Evolutionary conservation across 1,140 invertebrate species (phyloP).

Genomic region (Tetragonula clypearis): DNA sequence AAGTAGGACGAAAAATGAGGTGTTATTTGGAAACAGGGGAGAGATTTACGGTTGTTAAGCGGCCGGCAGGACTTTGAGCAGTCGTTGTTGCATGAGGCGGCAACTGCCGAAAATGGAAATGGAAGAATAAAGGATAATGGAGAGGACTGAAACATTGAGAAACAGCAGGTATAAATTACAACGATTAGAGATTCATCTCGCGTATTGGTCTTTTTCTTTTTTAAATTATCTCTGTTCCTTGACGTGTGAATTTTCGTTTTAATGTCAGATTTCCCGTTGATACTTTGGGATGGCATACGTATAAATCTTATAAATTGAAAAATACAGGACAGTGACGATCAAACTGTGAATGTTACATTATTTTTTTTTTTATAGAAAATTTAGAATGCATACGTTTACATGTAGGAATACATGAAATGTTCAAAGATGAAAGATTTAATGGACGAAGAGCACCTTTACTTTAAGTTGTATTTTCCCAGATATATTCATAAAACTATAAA

Average conservation of each 20-base stretch:
- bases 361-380: no score
- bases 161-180: not conserved
- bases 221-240: not conserved
- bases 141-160: not conserved
- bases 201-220: not conserved
- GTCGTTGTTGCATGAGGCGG: not conserved
- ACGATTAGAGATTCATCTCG: not conserved
- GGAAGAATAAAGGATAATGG: constrained; percentile 1
- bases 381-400: no score
- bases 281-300: no score
- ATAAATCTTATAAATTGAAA: no score
- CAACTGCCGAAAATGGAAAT: not conserved
- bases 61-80: constrained; percentile 27
- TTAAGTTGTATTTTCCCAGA: no score
- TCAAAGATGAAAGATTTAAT: no score
- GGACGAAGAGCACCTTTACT: no score
- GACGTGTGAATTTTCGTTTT: not conserved
- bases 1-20: constrained; percentile 19
- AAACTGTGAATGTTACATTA: no score
- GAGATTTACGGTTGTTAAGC: constrained; percentile 13
- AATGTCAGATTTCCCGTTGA: not conserved
- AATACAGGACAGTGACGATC: no score
- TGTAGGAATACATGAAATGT: no score
- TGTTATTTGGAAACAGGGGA: constrained; percentile 14
- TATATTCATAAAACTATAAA: no score